Evolutionary conservation across 2,113 vertebrate species (phyloP), one percentile per base, ranked within the genome.

Genomic region (Rhodinocichla rosea): DNA sequence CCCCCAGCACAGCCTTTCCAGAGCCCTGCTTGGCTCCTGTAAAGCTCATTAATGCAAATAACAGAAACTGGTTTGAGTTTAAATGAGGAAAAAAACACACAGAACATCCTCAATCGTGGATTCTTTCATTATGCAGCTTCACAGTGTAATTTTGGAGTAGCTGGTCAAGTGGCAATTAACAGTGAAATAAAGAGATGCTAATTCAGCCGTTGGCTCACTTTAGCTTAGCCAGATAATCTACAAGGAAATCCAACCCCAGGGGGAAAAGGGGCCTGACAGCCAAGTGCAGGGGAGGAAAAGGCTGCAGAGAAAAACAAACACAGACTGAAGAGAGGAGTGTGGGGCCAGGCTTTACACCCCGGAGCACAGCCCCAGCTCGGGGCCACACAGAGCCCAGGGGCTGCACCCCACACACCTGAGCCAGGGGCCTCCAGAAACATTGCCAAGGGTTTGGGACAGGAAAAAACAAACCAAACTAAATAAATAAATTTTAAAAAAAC

Each of bases 351-450:
- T 20, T 20, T 1, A 15, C 45, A 0, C 6, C 57, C 57, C 57
- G 12, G 4, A 40, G 49, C 2, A 1, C 35, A 28, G 37, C 47
- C 45, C 56, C 49, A 13, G 62, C 13, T 2, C 26, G 1, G 13
- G 3, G 11, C 19, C 50, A 22, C n/a, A 3, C 11, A 1, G 10
- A 32, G 59, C 13, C 59, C 4, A 15, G 2, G 1, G 30, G n/a
- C 9, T 2, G 30, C 30, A 3, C 24, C 26, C 35, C 15, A 1
- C 14, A 2, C 57, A 7, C 8, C 52, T 11, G 21, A 22, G n/a
- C 15, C 69, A 1, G 12, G 33, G 0, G 2, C 15, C 6, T 45
- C 13, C 4, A 2, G 6, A n/a, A 22, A n/a, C 47, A 11, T 0
- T 28, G 17, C 2, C 35, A 12, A 23, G 52, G 37, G 1, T 3